phyloP scores from a whole-genome alignment of 2,797 vertebrate species.

The Myoxocephalus aenaeus region DNA sequence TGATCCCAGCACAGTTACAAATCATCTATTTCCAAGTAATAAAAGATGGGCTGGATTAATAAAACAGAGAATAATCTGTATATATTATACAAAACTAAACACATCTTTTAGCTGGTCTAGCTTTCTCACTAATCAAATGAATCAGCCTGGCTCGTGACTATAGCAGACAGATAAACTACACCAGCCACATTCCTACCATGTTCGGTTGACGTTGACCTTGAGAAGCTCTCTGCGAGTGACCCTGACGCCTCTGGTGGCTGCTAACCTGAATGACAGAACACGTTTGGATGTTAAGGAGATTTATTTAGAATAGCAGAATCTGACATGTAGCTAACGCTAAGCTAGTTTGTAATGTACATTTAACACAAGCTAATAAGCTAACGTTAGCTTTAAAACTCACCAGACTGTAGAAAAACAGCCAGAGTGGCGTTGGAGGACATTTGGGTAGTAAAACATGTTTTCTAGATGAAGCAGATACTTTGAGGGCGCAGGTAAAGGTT shows the following conservation, averaged over 20 bases:
- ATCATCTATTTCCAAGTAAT: background rate
- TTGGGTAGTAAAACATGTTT: constrained; percentile 88
- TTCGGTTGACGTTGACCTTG: constrained; percentile 85
- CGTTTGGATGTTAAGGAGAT: background rate
- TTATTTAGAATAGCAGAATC: background rate
- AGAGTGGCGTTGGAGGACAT: constrained; percentile 85
- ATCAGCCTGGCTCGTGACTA: background rate
- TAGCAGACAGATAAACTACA: background rate
- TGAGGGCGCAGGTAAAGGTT: fast-evolving
- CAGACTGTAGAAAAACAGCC: constrained; percentile 91
- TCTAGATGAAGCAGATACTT: background rate
- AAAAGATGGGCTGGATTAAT: background rate
- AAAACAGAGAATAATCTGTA: too few relatives aligned
- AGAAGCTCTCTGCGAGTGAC: constrained; percentile 87
- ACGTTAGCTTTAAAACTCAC: constrained; percentile 69
- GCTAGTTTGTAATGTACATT: background rate
- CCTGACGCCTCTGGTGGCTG: constrained; percentile 85
- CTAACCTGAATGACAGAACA: constrained; percentile 81
- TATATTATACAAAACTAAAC: background rate
- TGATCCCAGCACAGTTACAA: background rate
- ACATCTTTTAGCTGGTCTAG: background rate
- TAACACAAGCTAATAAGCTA: background rate
- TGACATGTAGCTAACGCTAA: background rate
- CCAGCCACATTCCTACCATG: constrained; percentile 79
- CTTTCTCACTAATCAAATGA: background rate